phyloP scores from a whole-genome alignment of 2,888 invertebrate genomes.

The Griposia aprilina region DNA sequence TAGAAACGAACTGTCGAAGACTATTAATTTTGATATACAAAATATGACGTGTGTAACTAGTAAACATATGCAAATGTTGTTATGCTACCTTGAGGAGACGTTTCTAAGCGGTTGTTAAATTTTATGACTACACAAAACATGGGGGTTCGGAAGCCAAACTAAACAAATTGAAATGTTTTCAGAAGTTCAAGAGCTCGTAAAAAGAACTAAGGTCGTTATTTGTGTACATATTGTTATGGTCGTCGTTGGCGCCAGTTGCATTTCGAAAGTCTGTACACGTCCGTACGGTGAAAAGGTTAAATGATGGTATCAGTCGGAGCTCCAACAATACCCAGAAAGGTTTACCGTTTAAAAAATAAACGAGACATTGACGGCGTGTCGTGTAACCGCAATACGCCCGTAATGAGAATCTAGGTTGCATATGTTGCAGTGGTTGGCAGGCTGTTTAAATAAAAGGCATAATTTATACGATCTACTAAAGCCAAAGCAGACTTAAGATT shows the following conservation, averaged over 20 bases:
- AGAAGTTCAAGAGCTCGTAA: slow-evolving; percentile 1
- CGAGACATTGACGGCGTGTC: slow-evolving; percentile 35
- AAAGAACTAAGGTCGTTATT: slow-evolving; percentile 8
- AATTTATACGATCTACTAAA: not conserved
- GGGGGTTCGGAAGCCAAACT: not conserved
- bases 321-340: slow-evolving; percentile 29
- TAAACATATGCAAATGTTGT: slow-evolving; percentile 5
- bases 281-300: slow-evolving; percentile 29
- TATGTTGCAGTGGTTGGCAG: slow-evolving; percentile 55
- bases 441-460: slow-evolving; percentile 2
- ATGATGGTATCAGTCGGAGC: slow-evolving; percentile 16
- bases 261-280: slow-evolving; percentile 10
- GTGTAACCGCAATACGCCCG: slow-evolving; percentile 44
- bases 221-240: not conserved
- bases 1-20: slow-evolving; percentile 21
- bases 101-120: slow-evolving; percentile 16
- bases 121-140: slow-evolving; percentile 15
- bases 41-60: not conserved
- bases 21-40: slow-evolving; percentile 37
- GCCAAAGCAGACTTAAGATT: not conserved
- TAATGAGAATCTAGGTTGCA: slow-evolving; percentile 66
- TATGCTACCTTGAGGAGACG: slow-evolving; percentile 11
- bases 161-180: slow-evolving; percentile 13
- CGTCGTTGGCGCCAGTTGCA: not conserved
- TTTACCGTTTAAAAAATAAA: slow-evolving; percentile 30